Percentiles rank a stretch among this genome's conserved stretches.
Conservation (phyloP, 2,797 vertebrate genomes). For the Falco biarmicus region DNA sequence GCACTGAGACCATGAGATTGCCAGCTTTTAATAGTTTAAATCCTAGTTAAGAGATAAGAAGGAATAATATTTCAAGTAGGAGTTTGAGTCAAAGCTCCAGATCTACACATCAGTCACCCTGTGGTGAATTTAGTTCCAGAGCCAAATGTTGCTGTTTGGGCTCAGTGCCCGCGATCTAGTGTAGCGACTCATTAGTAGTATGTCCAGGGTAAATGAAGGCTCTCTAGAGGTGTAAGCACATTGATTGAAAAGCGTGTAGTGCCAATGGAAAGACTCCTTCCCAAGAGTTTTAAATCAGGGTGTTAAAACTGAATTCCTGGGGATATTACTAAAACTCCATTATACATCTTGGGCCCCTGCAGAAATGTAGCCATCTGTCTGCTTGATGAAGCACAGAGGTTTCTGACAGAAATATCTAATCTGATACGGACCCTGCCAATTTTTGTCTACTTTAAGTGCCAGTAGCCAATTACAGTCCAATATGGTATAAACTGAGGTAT, state of each 20-base stretch:
- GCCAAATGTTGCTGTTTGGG: background rate
- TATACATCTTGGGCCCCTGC: background rate
- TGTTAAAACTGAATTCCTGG: background rate
- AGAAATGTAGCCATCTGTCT: background rate
- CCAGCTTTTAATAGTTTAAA: background rate
- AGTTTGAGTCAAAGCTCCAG: background rate
- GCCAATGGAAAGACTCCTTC: background rate
- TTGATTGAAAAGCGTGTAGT: background rate
- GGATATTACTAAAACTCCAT: background rate
- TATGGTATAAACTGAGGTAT: background rate
- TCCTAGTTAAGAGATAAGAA: background rate
- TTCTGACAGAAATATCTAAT: background rate
- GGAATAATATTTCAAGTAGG: background rate
- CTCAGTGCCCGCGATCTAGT: background rate
- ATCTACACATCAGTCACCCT: background rate
- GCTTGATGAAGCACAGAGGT: background rate
- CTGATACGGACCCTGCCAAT: background rate
- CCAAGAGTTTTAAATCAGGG: background rate
- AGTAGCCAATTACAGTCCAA: background rate
- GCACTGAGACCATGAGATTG: background rate
- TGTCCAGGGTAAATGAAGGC: background rate
- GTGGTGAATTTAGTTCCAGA: background rate
- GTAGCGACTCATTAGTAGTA: background rate
- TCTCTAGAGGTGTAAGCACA: background rate
- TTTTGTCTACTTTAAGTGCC: background rate